Base-by-base conservation (phyloP, 2,888 invertebrate genomes). In the Xylota segnis region DNA sequence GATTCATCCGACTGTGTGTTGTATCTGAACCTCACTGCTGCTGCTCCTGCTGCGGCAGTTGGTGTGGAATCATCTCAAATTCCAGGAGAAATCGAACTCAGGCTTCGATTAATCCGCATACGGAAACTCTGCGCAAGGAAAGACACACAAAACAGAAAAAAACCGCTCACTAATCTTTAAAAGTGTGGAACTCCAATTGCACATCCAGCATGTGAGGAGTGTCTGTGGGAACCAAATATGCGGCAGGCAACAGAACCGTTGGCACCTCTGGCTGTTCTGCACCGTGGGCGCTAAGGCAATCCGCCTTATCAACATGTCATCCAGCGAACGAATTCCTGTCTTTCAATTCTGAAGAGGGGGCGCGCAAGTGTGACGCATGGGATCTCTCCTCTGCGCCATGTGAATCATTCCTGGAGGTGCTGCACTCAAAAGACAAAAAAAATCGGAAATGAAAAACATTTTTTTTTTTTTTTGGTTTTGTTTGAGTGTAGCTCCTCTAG, bases 281-380 rank as follows among this genome's bases (percentile, higher is more conserved):
- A 59, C 74, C 72, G 81, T 82, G 65, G 86, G 71, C 82, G 76
- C 86, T 65, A 52, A 75, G 65, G 58, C 75, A 81, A 75, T 75
- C 58, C 52, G 65, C 77, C 77, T 68, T 86, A 82, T 82, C 86
- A 86, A 72, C 71, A 72, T 86, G 82, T 77, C 86, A 86, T 68
- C 16, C 76, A 66, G 14, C 29, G 40, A 84, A 81, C 81, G 84
- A 76, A 81, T 84, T 84, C 71, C 75, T 84, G 83, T 79, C 79
- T 32, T 84, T 84, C 70, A 79, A 74, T 79, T n/a, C n/a, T 54
- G 66, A 70, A 61, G 16, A 54, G 52, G 54, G 71, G 37, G 29
- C 14, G 61, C 14, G 54, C 52, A 50, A 74, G 68, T 74, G 68
- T 79, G 70, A 70, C 70, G 63, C 74, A 79, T 45, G 68, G 58